A percentile compares a stretch with the other conserved stretches of the same genome.
Conservation (phyloP, 1,140 invertebrate genomes). For the Orussus abietinus region DNA sequence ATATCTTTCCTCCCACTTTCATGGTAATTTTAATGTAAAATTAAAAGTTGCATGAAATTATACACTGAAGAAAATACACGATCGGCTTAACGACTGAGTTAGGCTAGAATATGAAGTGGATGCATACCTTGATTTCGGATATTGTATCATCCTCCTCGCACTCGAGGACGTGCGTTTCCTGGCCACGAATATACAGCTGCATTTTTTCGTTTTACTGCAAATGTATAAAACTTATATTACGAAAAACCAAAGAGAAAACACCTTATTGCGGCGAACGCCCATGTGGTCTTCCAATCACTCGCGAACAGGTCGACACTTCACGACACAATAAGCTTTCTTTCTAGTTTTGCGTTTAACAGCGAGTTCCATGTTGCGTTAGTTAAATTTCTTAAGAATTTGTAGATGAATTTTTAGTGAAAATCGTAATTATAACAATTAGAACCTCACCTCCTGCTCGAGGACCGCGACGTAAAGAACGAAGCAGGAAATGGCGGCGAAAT, state of each 20-base stretch:
- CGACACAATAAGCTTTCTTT: no score
- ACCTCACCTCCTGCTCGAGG: conserved; percentile 21
- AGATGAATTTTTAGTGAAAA: neutral
- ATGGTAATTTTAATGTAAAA: conserved; percentile 8
- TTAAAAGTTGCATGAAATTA: conserved; percentile 6
- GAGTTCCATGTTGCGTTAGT: neutral
- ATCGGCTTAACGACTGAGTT: neutral
- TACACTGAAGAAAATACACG: conserved; percentile 3
- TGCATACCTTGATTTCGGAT: conserved; percentile 59
- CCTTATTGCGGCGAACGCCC: neutral
- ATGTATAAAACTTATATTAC: conserved; percentile 14
- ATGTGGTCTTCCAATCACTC: conserved; percentile 1
- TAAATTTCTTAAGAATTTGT: neutral
- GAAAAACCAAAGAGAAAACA: neutral
- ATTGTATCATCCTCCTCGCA: conserved; percentile 60
- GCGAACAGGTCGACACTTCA: neutral
- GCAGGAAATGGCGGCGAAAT: no score
- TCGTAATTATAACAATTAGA: conserved; percentile 10
- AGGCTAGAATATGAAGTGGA: neutral
- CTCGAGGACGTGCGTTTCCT: conserved; percentile 59
- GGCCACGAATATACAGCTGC: conserved; percentile 64
- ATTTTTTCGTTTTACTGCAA: conserved; percentile 47
- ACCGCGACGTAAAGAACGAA: conserved; percentile 19
- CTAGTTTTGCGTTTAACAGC: neutral
- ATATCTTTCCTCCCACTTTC: neutral